These are phyloP conservation scores for Thalassaphorura encarpata DNA, from an alignment of 1,140 invertebrate species.

Conservation along the genomic window DNA sequence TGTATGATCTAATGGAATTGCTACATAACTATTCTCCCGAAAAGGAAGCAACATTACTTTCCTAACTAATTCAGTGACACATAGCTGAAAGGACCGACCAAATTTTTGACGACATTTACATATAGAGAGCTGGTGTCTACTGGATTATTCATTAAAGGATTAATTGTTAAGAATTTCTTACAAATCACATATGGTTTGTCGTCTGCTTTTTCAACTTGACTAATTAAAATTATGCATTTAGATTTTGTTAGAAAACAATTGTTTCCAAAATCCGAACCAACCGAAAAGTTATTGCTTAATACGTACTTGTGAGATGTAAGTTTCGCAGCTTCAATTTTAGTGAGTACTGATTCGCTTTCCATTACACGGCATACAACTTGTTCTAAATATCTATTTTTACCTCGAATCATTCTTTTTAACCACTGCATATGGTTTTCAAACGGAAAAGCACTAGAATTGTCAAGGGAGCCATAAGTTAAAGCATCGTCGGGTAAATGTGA, in stretches of 20 bases:
- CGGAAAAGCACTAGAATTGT: background rate
- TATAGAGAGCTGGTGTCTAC: background rate
- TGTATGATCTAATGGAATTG: too few species aligned
- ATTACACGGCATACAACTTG: background rate
- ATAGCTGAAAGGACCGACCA: too few species aligned
- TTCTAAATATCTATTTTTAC: background rate
- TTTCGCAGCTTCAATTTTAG: background rate
- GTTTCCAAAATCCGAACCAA: too few species aligned
- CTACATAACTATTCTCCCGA: too few species aligned
- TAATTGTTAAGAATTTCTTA: background rate
- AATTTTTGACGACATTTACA: too few species aligned
- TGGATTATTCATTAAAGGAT: background rate
- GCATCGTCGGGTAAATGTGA: background rate
- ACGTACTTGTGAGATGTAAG: background rate
- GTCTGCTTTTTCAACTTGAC: background rate
- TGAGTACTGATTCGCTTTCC: background rate
- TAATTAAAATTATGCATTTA: background rate
- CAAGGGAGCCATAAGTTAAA: background rate
- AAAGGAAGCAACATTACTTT: too few species aligned
- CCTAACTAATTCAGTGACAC: too few species aligned
- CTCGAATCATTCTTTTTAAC: background rate
- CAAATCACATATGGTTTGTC: too few species aligned
- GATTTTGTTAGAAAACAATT: background rate
- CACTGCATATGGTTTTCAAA: constrained; percentile 2
- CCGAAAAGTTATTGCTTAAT: too few species aligned